These are phyloP conservation scores for Tribolium castaneum DNA, from an alignment of 1,140 invertebrate species.

Conservation along the genomic window DNA sequence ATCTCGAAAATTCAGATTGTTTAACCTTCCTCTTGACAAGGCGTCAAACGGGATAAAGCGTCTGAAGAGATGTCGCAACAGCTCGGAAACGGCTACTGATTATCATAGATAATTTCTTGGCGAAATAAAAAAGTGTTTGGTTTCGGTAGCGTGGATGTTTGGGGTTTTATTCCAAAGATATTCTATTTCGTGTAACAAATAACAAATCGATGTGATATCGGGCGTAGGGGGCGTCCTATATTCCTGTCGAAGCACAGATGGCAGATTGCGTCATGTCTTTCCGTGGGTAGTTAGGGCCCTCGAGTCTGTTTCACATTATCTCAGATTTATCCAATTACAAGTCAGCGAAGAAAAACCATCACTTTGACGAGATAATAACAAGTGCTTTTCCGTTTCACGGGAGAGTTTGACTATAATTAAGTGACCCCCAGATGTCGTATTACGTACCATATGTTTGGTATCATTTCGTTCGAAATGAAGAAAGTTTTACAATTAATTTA, in stretches of 20 bases:
- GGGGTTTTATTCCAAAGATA: too few relatives aligned
- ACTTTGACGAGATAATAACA: slow-evolving; percentile 6
- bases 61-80: not conserved
- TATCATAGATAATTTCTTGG: not conserved
- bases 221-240: slow-evolving; percentile 5
- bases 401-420: not conserved
- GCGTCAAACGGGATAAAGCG: slow-evolving; percentile 4
- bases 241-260: slow-evolving; percentile 19
- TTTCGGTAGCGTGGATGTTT: too few relatives aligned
- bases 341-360: not conserved
- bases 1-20: slow-evolving; percentile 5
- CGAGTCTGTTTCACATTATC: not conserved
- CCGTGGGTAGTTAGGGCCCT: slow-evolving; percentile 9
- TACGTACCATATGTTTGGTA: not conserved
- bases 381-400: not conserved
- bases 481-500: not conserved
- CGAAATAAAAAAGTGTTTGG: not conserved
- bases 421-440: not conserved
- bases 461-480: not conserved
- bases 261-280: slow-evolving; percentile 14
- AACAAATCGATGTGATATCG: slow-evolving; percentile 11
- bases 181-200: too few relatives aligned
- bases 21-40: slow-evolving; percentile 24
- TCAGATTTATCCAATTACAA: slow-evolving; percentile 6
- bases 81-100: not conserved